Conservation (phyloP, 2,888 invertebrate species). For the Drosophila borealis region DNA sequence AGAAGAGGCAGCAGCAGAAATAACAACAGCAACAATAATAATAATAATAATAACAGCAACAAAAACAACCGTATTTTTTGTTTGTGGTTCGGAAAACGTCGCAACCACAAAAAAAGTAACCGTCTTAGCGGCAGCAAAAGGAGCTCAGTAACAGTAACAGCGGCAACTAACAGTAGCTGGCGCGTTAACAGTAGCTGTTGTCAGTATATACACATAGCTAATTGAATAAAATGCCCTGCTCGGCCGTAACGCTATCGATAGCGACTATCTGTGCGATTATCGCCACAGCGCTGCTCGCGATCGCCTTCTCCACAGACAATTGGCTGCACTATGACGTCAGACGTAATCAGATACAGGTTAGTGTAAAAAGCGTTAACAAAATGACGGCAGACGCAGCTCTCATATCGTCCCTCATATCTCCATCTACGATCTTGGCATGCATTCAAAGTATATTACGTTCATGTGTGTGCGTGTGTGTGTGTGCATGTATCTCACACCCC, state of each 20-base stretch:
- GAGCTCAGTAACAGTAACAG: conserved; percentile 48
- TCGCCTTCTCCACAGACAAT: conserved; percentile 98
- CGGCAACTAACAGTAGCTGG: conserved; percentile 16
- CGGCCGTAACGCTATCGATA: conserved; percentile 96
- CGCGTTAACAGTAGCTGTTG: conserved; percentile 32
- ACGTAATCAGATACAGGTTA: conserved; percentile 94
- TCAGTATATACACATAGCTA: conserved; percentile 7
- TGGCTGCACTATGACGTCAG: conserved; percentile 98
- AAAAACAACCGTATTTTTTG: conserved; percentile 34
- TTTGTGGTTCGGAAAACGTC: conserved; percentile 36
- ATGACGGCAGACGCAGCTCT: conserved; percentile 19
- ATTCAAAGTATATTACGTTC: conserved; percentile 6
- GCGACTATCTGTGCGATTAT: conserved; percentile 98
- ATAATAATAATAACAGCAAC: conserved; percentile 28
- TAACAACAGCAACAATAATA: conserved; percentile 17
- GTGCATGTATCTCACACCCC: conserved; percentile 26
- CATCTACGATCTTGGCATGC: conserved; percentile 25
- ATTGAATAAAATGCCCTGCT: conserved; percentile 91
- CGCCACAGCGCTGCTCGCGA: conserved; percentile 95
- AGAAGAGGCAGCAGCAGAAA: conserved; percentile 31
- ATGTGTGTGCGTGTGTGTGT: conserved; percentile 4
- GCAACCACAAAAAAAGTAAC: conserved; percentile 28
- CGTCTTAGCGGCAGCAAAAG: conserved; percentile 32
- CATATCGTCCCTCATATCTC: conserved; percentile 21
- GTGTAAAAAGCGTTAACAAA: conserved; percentile 55